phyloP scores from a whole-genome alignment of 1,140 invertebrate genomes.

The Leptoteleia sp. region DNA sequence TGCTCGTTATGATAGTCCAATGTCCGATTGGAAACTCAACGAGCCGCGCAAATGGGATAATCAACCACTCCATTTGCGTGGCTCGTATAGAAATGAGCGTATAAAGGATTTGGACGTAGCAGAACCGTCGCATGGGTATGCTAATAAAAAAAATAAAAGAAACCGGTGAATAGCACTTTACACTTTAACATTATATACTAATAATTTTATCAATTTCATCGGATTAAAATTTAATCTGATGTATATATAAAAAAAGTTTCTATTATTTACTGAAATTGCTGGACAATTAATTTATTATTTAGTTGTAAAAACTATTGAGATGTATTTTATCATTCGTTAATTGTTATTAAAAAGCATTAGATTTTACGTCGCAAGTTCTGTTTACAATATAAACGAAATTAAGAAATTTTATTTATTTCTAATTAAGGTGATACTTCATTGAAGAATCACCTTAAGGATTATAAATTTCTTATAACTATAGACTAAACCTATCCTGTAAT shows the following conservation, averaged over 20 bases:
- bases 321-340: no score
- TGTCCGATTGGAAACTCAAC: conserved; percentile 77
- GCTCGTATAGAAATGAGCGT: conserved; percentile 77
- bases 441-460: no score
- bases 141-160: conserved; percentile 66
- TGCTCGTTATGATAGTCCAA: conserved; percentile 73
- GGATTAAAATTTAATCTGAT: conserved; percentile 15
- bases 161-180: conserved; percentile 59
- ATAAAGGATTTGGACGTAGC: conserved; percentile 76
- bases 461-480: no score
- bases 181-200: conserved; percentile 44
- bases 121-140: conserved; percentile 69
- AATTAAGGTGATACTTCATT: no score
- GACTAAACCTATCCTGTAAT: no score
- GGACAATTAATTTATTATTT: no score
- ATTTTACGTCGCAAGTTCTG: no score
- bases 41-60: conserved; percentile 79
- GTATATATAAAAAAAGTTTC: background rate
- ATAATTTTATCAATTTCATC: conserved; percentile 5
- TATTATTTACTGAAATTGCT: conserved; percentile 1
- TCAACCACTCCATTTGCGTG: conserved; percentile 73
- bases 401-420: no score
- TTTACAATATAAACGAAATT: no score
- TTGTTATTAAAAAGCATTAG: no score
- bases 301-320: no score